Base-by-base conservation (phyloP, 30 jellyfish, hydroid and myxozoan species). In the Turritopsis rubra region DNA sequence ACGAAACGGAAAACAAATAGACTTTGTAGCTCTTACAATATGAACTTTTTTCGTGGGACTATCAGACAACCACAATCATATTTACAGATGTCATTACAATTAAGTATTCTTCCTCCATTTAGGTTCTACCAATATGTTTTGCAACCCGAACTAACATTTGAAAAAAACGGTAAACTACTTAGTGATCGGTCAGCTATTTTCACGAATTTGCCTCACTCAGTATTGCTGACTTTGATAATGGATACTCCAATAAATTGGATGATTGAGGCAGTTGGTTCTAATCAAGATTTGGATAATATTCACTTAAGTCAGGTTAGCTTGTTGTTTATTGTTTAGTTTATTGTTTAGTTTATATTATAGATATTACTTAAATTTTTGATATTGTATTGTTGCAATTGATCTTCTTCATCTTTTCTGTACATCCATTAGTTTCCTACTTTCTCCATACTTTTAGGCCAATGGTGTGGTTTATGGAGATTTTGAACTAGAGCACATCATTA, bases 231-330 rank as follows among this genome's bases (percentile, higher is more conserved):
- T 28, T 84, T 92, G 65, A 88, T 71, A 72, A 88, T 89, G 96
- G 98, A 92, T 82, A 92, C 98, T 18, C 96, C 98, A 9, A 92
- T 82, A 21, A 85, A 96, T 73, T 92, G 98, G 98, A 81, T 92
- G 92, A 91, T 92, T 16, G 96, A 85, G 83, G 96, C 98, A 8
- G 93, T 75, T 52, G 81, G 88, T 52, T 92, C 98, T 3, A 93
- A 89, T 52, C 93, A 82, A 29, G 98, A 92, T 60, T 85, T 92
- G 53, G 98, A 92, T 54, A 92, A 92, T 53, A 92, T 92, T 80
- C 87, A 88, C 74, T 72, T 92, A 13, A 96, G 92, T 0, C 90
- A 88, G 88, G 98, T 90, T 60, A 41, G 84, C 29, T 18, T 18
- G 16, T 80, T 3, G 54, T 21, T 31, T 53, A 7, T 5, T n/a